Percentiles rank a stretch among this genome's conserved stretches.
Conservation (phyloP, 2,113 vertebrate genomes). For the Pithys albifrons region DNA sequence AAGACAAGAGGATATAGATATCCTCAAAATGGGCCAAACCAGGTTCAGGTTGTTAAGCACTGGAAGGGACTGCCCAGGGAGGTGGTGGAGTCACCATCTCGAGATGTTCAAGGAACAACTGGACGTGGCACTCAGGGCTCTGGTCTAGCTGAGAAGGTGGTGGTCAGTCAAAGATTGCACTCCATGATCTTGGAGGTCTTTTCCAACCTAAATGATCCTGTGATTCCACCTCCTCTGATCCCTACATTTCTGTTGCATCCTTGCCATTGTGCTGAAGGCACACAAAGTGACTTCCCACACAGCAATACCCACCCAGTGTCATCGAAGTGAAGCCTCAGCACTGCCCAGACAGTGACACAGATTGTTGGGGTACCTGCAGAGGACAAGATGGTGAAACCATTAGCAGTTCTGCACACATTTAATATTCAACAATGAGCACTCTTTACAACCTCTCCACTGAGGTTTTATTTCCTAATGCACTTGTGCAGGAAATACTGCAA, state of each 20-base stretch:
- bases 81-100: neutral
- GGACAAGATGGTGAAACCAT: neutral
- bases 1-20: neutral
- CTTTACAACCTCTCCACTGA: neutral
- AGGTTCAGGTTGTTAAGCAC: neutral
- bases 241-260: neutral
- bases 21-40: neutral
- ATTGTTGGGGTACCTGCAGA: slow-evolving; percentile 92
- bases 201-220: neutral
- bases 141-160: neutral
- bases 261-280: neutral
- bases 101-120: neutral
- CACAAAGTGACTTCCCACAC: accelerated
- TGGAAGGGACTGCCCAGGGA: too few relatives aligned
- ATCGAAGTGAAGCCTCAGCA: slow-evolving; percentile 91
- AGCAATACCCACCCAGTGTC: slow-evolving; percentile 83
- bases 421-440: neutral
- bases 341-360: slow-evolving; percentile 94
- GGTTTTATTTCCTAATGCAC: neutral
- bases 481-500: accelerated
- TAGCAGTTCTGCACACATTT: neutral
- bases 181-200: accelerated
- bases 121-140: neutral
- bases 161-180: accelerated
- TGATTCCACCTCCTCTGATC: neutral